Conservation (phyloP, 2,888 invertebrate species). For the Chymomyza procnemis region DNA sequence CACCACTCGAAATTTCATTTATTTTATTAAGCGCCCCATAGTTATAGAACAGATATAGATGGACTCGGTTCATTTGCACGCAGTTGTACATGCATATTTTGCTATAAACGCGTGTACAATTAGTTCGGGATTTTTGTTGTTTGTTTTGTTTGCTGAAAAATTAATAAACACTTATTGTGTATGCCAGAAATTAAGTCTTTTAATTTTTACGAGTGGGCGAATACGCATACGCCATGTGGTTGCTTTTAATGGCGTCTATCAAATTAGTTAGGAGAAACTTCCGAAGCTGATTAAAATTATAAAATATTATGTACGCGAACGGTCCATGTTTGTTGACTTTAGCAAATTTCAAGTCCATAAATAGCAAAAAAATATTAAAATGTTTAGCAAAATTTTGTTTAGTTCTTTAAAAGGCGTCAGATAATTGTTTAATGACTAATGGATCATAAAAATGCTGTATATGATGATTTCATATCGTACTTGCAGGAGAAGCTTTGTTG, state of each 20-base stretch:
- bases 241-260: slow-evolving; percentile 33
- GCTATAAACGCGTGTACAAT: background rate
- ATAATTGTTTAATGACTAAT: background rate
- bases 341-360: background rate
- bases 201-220: slow-evolving; percentile 35
- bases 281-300: slow-evolving; percentile 32
- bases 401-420: background rate
- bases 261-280: slow-evolving; percentile 37
- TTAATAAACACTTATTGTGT: slow-evolving; percentile 49
- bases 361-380: background rate
- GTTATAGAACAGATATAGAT: background rate
- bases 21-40: background rate
- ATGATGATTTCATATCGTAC: background rate
- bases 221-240: slow-evolving; percentile 66
- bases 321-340: background rate
- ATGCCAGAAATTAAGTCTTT: slow-evolving; percentile 18
- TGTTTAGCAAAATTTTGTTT: background rate
- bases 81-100: background rate
- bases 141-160: slow-evolving; percentile 36
- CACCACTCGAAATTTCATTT: slow-evolving; percentile 25
- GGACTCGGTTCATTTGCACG: background rate
- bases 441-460: background rate
- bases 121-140: background rate
- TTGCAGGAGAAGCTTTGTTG: background rate
- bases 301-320: background rate